phyloP scores from a whole-genome alignment of 2,888 invertebrate species.

The Sturmia bella region DNA sequence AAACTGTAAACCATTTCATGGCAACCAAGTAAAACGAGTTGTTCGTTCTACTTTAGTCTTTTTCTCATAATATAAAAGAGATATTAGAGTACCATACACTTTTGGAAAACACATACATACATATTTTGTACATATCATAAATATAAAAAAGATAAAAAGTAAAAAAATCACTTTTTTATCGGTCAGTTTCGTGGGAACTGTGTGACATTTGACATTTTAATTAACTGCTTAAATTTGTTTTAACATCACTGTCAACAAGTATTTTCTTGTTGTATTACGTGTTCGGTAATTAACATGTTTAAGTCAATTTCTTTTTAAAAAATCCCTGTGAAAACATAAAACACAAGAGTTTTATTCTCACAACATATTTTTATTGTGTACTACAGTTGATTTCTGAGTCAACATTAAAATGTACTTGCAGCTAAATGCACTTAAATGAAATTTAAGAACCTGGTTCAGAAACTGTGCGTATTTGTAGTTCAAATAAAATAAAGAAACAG shows the following conservation, averaged over 20 bases:
- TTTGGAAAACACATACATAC: too few relatives aligned
- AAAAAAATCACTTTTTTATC: not conserved
- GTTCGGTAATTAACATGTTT: slow-evolving; percentile 53
- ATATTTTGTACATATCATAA: too few relatives aligned
- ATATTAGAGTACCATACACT: too few relatives aligned
- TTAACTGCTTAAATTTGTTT: slow-evolving; percentile 1
- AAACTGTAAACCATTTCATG: too few relatives aligned
- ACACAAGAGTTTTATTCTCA: slow-evolving; percentile 35
- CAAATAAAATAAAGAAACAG: slow-evolving; percentile 6
- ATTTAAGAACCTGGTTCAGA: slow-evolving; percentile 38
- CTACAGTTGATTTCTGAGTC: not conserved
- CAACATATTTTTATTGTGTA: not conserved
- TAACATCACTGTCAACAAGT: slow-evolving; percentile 26
- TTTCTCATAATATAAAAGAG: too few relatives aligned
- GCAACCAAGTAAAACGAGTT: too few relatives aligned
- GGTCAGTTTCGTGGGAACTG: slow-evolving; percentile 43
- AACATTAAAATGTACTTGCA: slow-evolving; percentile 40
- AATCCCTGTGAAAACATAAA: not conserved
- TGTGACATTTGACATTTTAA: slow-evolving; percentile 59
- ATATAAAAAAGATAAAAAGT: too few relatives aligned
- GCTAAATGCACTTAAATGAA: slow-evolving; percentile 35
- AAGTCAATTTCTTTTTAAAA: slow-evolving; percentile 24
- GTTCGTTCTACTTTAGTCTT: too few relatives aligned
- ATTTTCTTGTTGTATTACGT: slow-evolving; percentile 18
- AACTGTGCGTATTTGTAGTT: slow-evolving; percentile 22